These are phyloP conservation scores for Aplidium turbinatum DNA, from an alignment of 23 tunicate species.

Conservation along the genomic window DNA sequence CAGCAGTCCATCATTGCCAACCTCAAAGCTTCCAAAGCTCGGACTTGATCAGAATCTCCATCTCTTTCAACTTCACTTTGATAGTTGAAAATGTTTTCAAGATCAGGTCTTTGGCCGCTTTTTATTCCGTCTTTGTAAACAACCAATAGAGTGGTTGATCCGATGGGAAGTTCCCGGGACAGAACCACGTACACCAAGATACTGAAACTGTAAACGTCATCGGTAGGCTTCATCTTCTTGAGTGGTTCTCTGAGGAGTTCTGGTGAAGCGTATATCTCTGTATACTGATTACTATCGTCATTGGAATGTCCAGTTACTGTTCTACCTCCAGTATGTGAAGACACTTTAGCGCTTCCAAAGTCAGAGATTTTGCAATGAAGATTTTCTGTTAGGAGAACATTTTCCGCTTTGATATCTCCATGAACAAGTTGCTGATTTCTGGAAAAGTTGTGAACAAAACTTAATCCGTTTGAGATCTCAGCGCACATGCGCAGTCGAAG, in stretches of 20 bases:
- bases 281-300: too few relatives aligned
- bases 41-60: background rate
- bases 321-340: background rate
- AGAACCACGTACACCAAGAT: slow-evolving; percentile 1
- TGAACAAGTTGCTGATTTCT: background rate
- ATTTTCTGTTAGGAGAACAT: slow-evolving; percentile 14
- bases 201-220: slow-evolving; percentile 18
- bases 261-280: slow-evolving; percentile 17
- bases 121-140: background rate
- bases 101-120: background rate
- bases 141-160: background rate
- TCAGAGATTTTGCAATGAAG: slow-evolving; percentile 15
- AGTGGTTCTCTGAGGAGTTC: slow-evolving; percentile 5
- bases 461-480: slow-evolving; percentile 23
- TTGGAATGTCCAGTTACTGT: too few relatives aligned
- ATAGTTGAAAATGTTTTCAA: background rate
- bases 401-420: slow-evolving; percentile 33
- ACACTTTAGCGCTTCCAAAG: slow-evolving; percentile 17
- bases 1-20: background rate
- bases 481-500: slow-evolving; percentile 11
- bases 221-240: background rate
- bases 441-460: slow-evolving; percentile 7
- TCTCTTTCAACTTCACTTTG: background rate
- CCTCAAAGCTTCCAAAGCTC: background rate
- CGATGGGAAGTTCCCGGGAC: background rate